Evolutionary conservation across 1,140 invertebrate species (phyloP).

Genomic region (Myzus persicae): DNA sequence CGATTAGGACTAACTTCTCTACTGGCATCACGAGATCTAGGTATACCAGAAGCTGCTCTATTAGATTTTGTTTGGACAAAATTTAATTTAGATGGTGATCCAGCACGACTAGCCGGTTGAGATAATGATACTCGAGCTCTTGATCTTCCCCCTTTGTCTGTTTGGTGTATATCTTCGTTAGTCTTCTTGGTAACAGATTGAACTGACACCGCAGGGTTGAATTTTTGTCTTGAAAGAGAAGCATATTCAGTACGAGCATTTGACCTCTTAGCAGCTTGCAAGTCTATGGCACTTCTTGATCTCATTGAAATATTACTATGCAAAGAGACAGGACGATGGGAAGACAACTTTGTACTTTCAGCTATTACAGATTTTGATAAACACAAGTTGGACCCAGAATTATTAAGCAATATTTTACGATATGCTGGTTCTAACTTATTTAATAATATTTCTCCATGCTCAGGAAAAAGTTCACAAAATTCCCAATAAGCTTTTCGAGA

Average conservation of each 20-base stretch:
- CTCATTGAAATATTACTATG: constrained; percentile 66
- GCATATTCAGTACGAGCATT: constrained; percentile 82
- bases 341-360: background rate
- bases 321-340: background rate
- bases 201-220: constrained; percentile 72
- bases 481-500: constrained; percentile 88
- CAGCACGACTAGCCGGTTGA: constrained; percentile 82
- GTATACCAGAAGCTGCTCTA: constrained; percentile 67
- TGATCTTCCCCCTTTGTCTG: constrained; percentile 68
- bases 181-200: background rate
- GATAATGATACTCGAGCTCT: constrained; percentile 68
- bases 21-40: constrained; percentile 70
- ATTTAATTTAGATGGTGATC: constrained; percentile 75
- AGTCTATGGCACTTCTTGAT: constrained; percentile 92
- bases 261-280: constrained; percentile 86
- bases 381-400: constrained; percentile 9
- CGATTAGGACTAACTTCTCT: constrained; percentile 73
- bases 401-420: constrained; percentile 46
- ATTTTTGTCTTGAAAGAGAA: constrained; percentile 77
- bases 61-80: background rate
- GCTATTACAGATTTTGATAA: constrained; percentile 25
- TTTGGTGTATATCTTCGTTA: constrained; percentile 64
- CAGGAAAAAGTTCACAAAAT: constrained; percentile 91
- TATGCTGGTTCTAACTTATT: constrained; percentile 83
- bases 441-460: constrained; percentile 85